Conservation (phyloP, 2,888 invertebrate species). For the Caenorhabditis afra region DNA sequence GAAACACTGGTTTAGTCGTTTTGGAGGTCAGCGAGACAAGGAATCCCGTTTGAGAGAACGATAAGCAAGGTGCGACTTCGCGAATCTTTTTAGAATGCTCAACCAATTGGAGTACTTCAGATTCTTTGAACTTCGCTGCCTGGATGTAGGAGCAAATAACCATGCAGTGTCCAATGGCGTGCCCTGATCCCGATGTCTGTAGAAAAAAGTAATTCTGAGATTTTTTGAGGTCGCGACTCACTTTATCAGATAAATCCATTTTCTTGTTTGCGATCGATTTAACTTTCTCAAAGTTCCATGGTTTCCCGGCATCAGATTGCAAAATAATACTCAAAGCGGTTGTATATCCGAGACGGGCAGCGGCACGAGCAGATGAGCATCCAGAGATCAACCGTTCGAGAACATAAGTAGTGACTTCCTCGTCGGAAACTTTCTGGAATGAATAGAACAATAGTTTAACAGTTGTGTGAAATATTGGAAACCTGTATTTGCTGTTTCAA, state of each 20-base stretch:
- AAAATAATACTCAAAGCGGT: constrained; percentile 52
- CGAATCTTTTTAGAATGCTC: constrained; percentile 57
- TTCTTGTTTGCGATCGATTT: constrained; percentile 62
- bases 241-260: constrained; percentile 64
- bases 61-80: constrained; percentile 50
- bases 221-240: too few relatives aligned
- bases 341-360: constrained; percentile 65
- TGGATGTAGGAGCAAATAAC: constrained; percentile 45
- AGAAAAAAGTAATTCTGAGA: too few relatives aligned
- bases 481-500: constrained; percentile 55
- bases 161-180: constrained; percentile 66
- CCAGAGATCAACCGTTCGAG: constrained; percentile 66
- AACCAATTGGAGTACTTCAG: constrained; percentile 46
- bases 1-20: constrained; percentile 52
- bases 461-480: too few relatives aligned
- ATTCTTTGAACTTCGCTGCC: constrained; percentile 25
- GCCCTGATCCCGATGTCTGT: constrained; percentile 52
- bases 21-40: constrained; percentile 46
- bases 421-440: constrained; percentile 38
- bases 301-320: constrained; percentile 28
- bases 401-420: constrained; percentile 59
- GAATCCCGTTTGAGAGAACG: constrained; percentile 52
- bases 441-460: too few relatives aligned
- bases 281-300: constrained; percentile 61
- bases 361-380: constrained; percentile 64